These are phyloP conservation scores for Coluber constrictor DNA, from an alignment of 2,797 vertebrate species.

Conservation along the genomic window DNA sequence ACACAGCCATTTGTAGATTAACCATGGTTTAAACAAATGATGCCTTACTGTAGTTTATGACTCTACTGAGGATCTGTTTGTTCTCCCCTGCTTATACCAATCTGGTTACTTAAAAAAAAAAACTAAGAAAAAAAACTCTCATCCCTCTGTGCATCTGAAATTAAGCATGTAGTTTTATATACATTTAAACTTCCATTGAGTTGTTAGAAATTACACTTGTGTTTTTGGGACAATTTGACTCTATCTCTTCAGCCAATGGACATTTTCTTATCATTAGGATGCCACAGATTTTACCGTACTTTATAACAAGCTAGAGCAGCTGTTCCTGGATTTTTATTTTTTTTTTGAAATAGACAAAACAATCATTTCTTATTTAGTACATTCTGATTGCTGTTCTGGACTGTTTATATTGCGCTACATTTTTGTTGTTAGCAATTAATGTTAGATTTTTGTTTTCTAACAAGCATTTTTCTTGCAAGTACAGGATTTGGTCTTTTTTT, in stretches of 20 bases:
- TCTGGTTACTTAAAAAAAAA: background rate
- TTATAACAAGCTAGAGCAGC: background rate
- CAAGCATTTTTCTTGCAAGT: background rate
- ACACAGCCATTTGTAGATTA: background rate
- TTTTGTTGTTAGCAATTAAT: background rate
- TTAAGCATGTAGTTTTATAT: background rate
- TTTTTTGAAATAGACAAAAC: background rate
- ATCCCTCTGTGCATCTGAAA: background rate
- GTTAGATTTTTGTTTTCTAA: background rate
- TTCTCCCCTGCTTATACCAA: background rate
- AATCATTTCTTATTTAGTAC: background rate
- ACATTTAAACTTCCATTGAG: background rate
- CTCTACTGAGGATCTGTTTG: background rate
- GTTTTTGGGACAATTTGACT: background rate
- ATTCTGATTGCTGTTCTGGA: background rate
- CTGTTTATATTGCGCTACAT: background rate
- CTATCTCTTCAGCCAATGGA: background rate
- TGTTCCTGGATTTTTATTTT: background rate
- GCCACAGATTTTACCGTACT: background rate
- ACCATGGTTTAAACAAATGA: background rate
- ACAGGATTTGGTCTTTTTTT: background rate
- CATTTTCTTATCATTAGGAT: background rate
- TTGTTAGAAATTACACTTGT: background rate
- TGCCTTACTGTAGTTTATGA: background rate
- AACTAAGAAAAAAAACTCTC: background rate